Evolutionary conservation across 2,888 invertebrate species (phyloP), one percentile per base, ranked within the genome.

Genomic region (Darwinula stevensoni): DNA sequence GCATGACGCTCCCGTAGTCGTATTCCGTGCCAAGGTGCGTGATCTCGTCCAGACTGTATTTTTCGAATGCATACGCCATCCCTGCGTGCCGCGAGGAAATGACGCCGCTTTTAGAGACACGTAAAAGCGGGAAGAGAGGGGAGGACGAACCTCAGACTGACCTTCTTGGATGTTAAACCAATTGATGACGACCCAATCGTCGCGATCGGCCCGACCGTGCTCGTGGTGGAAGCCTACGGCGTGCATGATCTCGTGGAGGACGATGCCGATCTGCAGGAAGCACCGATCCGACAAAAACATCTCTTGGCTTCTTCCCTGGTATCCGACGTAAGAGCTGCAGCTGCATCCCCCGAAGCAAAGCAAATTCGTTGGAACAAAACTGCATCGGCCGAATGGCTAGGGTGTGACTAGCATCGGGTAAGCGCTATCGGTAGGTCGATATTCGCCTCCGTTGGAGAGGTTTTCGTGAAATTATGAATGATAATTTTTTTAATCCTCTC

Each of bases 171-270:
- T 47, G 39, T 48, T 49, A 4, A 43, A 42, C 38, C 40, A 43
- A 15, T 44, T 38, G 16, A 50, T 41, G 11, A 37, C 43, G 13
- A 54, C 48, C 35, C 44, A 47, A n/a, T 41, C 37, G 34, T 53
- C 52, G 18, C 54, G 40, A 42, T 54, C 52, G 2, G 44, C 42
- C 27, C 53, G 40, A 16, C 43, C 48, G 36, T 53, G 52, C 36
- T 53, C 53, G 36, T 53, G 53, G 44, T 48, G 47, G 38, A 52
- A 46, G 1, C 54, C 53, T 6, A 51, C 42, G 0, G 48, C 44
- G 37, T 53, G 54, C 41, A 53, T 44, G 30, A 54, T 41, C 39
- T 54, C 54, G 39, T 54, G 53, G 38, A 48, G 44, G 29, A 52
- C 45, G 22, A 18, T n/a, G 6, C 22, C 22, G 6, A 18, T 6